Evolutionary conservation across 2,888 invertebrate genomes (phyloP).

Genomic region (Thecophora atra): DNA sequence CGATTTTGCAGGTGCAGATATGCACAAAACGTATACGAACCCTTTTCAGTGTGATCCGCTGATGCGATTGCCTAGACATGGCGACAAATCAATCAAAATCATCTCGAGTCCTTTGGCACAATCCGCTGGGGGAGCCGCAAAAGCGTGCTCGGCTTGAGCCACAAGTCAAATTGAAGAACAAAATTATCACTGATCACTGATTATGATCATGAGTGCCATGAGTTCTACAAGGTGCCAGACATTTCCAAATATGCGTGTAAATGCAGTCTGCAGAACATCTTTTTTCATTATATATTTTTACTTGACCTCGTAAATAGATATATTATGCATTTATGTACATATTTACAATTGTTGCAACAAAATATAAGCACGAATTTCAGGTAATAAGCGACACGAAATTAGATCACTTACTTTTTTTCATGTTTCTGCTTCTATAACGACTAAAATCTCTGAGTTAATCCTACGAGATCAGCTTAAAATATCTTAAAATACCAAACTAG

Average conservation of each 20-base stretch:
- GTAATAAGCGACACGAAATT: neutral
- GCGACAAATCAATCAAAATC: conserved; percentile 29
- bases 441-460: conserved; percentile 4
- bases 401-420: neutral
- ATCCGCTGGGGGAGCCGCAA: neutral
- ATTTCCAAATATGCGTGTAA: too few relatives aligned
- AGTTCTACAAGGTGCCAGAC: too few relatives aligned
- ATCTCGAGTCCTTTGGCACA: conserved; percentile 2
- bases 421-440: neutral
- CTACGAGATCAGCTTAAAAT: conserved; percentile 21
- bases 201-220: too few relatives aligned
- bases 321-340: neutral
- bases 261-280: too few relatives aligned
- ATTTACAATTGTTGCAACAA: neutral
- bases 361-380: neutral
- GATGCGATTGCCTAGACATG: conserved; percentile 15
- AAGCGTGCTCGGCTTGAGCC: conserved; percentile 29
- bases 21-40: conserved; percentile 14
- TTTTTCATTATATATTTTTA: too few relatives aligned
- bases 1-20: conserved; percentile 25
- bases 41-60: neutral
- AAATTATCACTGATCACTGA: too few relatives aligned
- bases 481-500: conserved; percentile 1
- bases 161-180: neutral
- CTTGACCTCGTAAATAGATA: too few relatives aligned